Evolutionary conservation across 2,113 vertebrate species (phyloP), one percentile per base, ranked within the genome.

Genomic region (Camelus bactrianus): DNA sequence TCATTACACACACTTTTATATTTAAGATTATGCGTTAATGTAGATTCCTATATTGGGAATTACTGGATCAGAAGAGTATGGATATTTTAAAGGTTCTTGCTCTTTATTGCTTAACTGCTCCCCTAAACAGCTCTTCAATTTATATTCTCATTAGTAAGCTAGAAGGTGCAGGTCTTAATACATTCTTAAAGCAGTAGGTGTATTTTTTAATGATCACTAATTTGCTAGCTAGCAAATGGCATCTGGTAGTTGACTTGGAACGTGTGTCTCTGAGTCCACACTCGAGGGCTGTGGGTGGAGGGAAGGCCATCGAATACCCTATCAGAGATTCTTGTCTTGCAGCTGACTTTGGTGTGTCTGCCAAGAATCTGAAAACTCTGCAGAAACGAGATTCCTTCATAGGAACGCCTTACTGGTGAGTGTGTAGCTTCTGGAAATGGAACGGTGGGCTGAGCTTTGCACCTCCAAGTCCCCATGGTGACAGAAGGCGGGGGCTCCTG

Each of bases 311-410:
- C 4, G 0, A 35, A 65, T 12, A 4, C 54, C 35, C 65, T 46
- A 96, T 79, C 92, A 52, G 96, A 81, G 65, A 62, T 93, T 94
- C 96, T 72, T 93, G 96, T 70, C 96, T 98, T 98, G 75, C 98
- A 99, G 99, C 99, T 96, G 99, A 99, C 98, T 99, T 99, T 5
- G 98, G 99, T 0, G 99, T 99, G n/a, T 99, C 99, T 95, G 99
- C 99, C 96, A 99, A 99, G 99, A 99, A 99, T 97, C 98, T 98
- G 95, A 99, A 99, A 98, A 99, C 99, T 22, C 94, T 99, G 81
- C 99, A 99, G 97, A 99, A 99, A 96, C 98, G 99, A 98, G 99
- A 99, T 97, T 99, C 99, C 93, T 99, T 99, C 98, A 99, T 99
- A 35, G 99, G 99, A 58, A 99, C 99, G 1, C 99, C 99, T 5